phyloP scores from a whole-genome alignment of 2,113 vertebrate genomes.

The Thalassarche chlororhynchos region DNA sequence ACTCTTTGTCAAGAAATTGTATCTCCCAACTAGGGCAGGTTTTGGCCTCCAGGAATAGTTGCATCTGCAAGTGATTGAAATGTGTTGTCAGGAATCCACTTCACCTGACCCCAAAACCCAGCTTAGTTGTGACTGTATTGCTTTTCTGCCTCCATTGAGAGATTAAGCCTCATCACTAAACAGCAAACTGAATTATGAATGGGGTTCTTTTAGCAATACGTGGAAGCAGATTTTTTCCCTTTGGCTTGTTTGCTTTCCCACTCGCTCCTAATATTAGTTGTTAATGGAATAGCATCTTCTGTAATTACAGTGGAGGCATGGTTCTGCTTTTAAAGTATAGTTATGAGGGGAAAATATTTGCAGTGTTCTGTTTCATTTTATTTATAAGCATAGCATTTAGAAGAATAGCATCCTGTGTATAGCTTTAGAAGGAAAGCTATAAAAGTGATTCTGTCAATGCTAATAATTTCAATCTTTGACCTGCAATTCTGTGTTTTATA shows the following conservation, averaged over 20 bases:
- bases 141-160: conserved; percentile 52
- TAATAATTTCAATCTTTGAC: neutral
- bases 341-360: neutral
- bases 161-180: conserved; percentile 21
- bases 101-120: conserved; percentile 25
- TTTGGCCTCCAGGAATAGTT: conserved; percentile 49
- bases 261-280: neutral
- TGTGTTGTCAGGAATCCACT: conserved; percentile 34
- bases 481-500: neutral
- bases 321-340: neutral
- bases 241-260: neutral
- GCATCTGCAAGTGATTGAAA: conserved; percentile 58
- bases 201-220: neutral
- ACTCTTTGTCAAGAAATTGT: conserved; percentile 50
- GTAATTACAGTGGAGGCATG: neutral
- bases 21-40: conserved; percentile 43
- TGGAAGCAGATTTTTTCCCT: neutral
- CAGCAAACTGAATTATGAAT: neutral
- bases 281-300: neutral
- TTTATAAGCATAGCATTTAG: neutral
- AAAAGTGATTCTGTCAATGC: neutral
- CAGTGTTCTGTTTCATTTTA: neutral
- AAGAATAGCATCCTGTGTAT: neutral
- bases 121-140: conserved; percentile 23
- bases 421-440: neutral